phyloP scores from a whole-genome alignment of 1,140 invertebrate genomes.

The Zaprionus davidi region DNA sequence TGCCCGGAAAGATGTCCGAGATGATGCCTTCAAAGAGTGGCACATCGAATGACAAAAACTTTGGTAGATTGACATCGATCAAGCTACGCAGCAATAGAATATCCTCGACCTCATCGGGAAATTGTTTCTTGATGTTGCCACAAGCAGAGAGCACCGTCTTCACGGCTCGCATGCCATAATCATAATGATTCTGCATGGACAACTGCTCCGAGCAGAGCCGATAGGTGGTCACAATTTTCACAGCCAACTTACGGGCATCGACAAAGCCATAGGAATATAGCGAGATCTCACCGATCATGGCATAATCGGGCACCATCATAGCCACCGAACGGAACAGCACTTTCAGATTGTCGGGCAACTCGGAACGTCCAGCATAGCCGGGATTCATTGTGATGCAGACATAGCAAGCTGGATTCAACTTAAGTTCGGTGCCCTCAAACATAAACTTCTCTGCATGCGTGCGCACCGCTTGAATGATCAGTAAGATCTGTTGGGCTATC shows the following conservation, averaged over 20 bases:
- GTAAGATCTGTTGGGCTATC: conserved; percentile 93
- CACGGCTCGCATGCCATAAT: conserved; percentile 94
- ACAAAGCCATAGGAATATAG: conserved; percentile 95
- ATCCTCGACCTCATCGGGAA: conserved; percentile 92
- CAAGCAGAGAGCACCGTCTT: conserved; percentile 94
- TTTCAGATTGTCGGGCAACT: conserved; percentile 95
- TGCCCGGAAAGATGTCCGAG: conserved; percentile 94
- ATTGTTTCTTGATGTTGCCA: conserved; percentile 93
- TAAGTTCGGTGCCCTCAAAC: conserved; percentile 94
- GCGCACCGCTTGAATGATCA: conserved; percentile 92
- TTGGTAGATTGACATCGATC: conserved; percentile 96
- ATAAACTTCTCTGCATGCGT: conserved; percentile 89
- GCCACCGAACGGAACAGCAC: conserved; percentile 95
- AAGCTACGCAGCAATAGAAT: conserved; percentile 92
- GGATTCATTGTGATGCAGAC: conserved; percentile 98
- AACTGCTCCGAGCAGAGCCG: conserved; percentile 95
- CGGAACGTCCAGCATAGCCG: conserved; percentile 90
- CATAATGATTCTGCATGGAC: conserved; percentile 94
- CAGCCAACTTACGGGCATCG: conserved; percentile 91
- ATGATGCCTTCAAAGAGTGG: conserved; percentile 96
- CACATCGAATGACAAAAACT: conserved; percentile 95
- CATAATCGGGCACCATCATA: conserved; percentile 98
- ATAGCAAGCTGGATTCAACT: conserved; percentile 92
- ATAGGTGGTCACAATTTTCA: conserved; percentile 96
- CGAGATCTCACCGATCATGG: conserved; percentile 95